A percentile compares a stretch with the other conserved stretches of the same genome.
These are phyloP conservation scores for Gasterosteus nipponicus DNA, from an alignment of 2,113 vertebrate species.

Conservation along the genomic window DNA sequence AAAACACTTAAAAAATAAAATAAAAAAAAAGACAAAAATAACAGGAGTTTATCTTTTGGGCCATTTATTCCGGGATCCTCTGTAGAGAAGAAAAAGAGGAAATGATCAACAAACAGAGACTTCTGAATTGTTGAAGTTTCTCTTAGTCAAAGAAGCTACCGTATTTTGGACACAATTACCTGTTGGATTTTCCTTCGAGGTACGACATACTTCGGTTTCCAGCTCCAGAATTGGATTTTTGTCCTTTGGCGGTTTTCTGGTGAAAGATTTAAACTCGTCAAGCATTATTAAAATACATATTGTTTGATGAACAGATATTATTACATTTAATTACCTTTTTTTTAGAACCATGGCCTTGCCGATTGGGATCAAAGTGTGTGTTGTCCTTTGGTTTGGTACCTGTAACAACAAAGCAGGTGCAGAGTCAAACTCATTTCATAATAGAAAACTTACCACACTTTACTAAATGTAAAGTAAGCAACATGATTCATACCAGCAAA, in stretches of 20 bases:
- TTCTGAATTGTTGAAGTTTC: not conserved
- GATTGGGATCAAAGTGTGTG: constrained; percentile 90
- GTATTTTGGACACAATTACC: constrained; percentile 74
- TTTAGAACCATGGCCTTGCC: constrained; percentile 66
- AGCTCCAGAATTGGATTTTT: constrained; percentile 77
- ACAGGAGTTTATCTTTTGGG: constrained; percentile 88
- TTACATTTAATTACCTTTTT: constrained; percentile 74
- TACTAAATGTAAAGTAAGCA: not conserved
- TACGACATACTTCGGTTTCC: constrained; percentile 93
- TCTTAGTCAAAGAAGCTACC: not conserved
- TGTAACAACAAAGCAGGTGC: constrained; percentile 22
- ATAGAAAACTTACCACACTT: not conserved
- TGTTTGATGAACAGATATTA: not conserved
- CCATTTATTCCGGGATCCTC: constrained; percentile 91
- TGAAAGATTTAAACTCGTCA: not conserved
- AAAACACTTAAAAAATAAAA: constrained; percentile 13
- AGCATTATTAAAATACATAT: not conserved
- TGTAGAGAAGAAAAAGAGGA: constrained; percentile 66
- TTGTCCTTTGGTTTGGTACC: constrained; percentile 81
- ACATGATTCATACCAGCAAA: constrained; percentile 86
- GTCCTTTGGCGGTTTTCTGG: constrained; percentile 83
- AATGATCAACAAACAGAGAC: not conserved
- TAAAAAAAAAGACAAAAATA: constrained; percentile 27
- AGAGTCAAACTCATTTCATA: not conserved
- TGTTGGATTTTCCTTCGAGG: constrained; percentile 84